Percentiles rank a stretch among this genome's conserved stretches.
Conservation (phyloP, 1,140 invertebrate genomes). For the Thaumatotibia leucotreta region DNA sequence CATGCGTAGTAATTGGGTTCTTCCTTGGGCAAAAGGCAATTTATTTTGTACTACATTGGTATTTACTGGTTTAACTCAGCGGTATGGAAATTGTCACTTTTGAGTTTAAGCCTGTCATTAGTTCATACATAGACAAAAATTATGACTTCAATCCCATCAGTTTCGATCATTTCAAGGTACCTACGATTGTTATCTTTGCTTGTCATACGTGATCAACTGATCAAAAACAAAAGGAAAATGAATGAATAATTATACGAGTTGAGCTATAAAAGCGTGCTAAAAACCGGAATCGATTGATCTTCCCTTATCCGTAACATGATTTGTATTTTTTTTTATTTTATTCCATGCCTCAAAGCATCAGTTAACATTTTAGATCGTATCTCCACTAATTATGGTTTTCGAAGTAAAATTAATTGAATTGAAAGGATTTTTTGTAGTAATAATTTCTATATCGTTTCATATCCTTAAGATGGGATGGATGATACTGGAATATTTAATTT, state of each 20-base stretch:
- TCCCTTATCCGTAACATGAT: neutral
- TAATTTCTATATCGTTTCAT: conserved; percentile 19
- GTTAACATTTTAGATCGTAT: conserved; percentile 27
- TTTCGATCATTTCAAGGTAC: too few species aligned
- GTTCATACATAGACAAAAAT: too few species aligned
- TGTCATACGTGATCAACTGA: too few species aligned
- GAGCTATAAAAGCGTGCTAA: neutral
- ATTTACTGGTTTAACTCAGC: too few species aligned
- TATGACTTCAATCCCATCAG: too few species aligned
- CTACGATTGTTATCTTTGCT: too few species aligned
- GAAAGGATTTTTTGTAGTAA: conserved; percentile 31
- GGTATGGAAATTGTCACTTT: too few species aligned
- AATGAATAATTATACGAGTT: neutral
- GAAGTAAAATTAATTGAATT: conserved; percentile 51
- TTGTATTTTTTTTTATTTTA: neutral
- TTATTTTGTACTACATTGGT: too few species aligned
- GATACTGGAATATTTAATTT: conserved; percentile 10
- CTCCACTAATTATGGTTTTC: conserved; percentile 41
- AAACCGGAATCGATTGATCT: neutral
- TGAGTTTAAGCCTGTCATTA: too few species aligned
- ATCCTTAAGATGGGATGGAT: conserved; percentile 37
- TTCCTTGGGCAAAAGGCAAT: too few species aligned
- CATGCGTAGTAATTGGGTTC: too few species aligned
- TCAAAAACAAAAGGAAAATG: too few species aligned
- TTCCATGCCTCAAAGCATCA: conserved; percentile 2